These are phyloP conservation scores for Drosophila anomelani DNA, from an alignment of 2,888 invertebrate species.

Conservation along the genomic window DNA sequence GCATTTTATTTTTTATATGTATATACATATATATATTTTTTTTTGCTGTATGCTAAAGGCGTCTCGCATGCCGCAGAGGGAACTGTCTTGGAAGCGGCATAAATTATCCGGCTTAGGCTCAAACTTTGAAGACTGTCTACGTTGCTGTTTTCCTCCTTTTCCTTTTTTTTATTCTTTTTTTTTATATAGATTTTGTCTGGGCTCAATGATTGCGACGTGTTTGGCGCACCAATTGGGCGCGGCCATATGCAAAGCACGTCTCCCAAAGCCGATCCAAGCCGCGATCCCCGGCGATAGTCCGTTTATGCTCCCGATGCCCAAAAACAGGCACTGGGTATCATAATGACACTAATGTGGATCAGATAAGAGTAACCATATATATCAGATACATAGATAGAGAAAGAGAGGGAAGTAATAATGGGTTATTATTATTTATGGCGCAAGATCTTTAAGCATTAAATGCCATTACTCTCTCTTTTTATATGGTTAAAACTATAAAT, in stretches of 20 bases:
- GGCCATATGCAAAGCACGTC: constrained; percentile 68
- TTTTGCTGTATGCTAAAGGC: constrained; percentile 30
- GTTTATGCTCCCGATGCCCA: constrained; percentile 35
- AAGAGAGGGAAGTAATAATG: not conserved
- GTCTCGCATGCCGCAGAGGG: not conserved
- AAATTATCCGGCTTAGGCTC: constrained; percentile 59
- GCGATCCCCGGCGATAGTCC: constrained; percentile 17
- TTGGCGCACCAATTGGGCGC: constrained; percentile 72
- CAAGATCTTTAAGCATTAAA: not conserved
- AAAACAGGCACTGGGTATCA: constrained; percentile 16
- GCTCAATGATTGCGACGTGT: constrained; percentile 58
- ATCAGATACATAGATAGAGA: not conserved
- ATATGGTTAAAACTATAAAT: not conserved
- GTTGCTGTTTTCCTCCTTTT: constrained; percentile 2
- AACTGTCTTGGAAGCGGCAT: constrained; percentile 58
- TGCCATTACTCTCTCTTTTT: not conserved
- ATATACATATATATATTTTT: not conserved
- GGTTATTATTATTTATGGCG: not conserved
- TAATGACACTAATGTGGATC: constrained; percentile 40
- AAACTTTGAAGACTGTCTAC: constrained; percentile 28
- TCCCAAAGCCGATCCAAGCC: constrained; percentile 8
- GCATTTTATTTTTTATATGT: not conserved
- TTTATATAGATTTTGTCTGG: constrained; percentile 23
- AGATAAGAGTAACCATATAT: constrained; percentile 14
- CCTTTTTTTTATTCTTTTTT: not conserved